Conservation (phyloP, 1,140 invertebrate species). For the Lepidurus arcticus region DNA sequence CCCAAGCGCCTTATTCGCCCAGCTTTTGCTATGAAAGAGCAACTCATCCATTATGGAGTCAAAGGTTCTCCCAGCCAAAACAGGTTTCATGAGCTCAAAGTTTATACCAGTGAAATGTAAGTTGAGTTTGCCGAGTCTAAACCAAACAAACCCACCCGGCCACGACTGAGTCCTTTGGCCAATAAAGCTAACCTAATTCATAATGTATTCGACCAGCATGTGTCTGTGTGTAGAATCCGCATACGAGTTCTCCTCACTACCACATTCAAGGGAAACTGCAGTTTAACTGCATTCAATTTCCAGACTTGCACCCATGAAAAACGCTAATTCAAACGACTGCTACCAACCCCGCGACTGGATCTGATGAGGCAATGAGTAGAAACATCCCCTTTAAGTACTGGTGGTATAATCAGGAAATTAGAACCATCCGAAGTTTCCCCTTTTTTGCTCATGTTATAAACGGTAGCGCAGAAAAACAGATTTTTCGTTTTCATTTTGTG, state of each 20-base stretch:
- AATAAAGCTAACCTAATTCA: not conserved
- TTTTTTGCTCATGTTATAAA: not conserved
- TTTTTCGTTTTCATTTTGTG: not conserved
- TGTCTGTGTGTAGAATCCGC: not conserved
- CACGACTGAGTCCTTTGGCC: not conserved
- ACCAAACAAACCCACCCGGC: no score
- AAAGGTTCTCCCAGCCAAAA: no score
- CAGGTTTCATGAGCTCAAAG: no score
- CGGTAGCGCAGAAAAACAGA: not conserved
- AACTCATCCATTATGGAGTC: no score
- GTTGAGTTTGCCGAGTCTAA: no score
- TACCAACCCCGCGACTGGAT: not conserved
- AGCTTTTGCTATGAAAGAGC: no score
- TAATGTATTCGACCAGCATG: not conserved
- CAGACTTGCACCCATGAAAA: conserved; percentile 5
- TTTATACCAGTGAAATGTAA: no score
- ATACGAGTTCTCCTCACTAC: not conserved
- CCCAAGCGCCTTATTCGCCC: no score
- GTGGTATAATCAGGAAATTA: conserved; percentile 15
- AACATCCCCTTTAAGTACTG: not conserved
- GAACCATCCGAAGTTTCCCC: not conserved
- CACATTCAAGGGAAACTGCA: not conserved
- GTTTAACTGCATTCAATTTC: not conserved
- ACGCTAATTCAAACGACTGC: not conserved
- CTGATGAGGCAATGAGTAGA: not conserved